Evolutionary conservation across 2,113 vertebrate species (phyloP), one percentile per base, ranked within the genome.

Genomic region (Pseudolaguvia tuberculata): DNA sequence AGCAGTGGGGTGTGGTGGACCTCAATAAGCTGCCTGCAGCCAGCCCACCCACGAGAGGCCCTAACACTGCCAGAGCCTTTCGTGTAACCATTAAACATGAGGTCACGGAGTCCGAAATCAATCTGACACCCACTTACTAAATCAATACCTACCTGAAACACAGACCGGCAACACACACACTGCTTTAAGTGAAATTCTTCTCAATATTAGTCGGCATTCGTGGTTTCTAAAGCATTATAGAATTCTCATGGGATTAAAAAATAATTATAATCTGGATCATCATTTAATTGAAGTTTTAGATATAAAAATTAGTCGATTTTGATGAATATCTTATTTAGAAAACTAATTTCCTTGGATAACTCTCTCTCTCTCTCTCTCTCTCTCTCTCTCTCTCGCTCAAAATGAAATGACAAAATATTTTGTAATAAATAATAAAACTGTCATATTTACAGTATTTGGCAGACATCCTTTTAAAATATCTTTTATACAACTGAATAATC

Each of bases 31-130:
- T 71, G 71, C 78, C 77, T 70, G 75, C 58, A 53, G 42, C 59
- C 66, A 69, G 83, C 78, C 83, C 83, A 84, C 83, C 83, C 81
- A 39, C 18, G 72, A 84, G 80, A 80, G 57, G 72, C 62, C 75
- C 65, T 73, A 42, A 72, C 58, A 65, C 73, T 68, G 23, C 69
- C 77, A 81, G 79, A 79, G 70, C 55, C 45, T 68, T 69, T 74
- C 56, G 67, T 77, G 74, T 72, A 69, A 68, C 75, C 75, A 77
- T 81, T 84, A 84, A 84, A 82, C 74, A 76, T 27, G 71, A 63
- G 79, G 69, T 79, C 79, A 73, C 57, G 39, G 67, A 50, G 65
- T 75, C 61, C 66, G 65, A 78, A 72, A 83, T 83, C 73, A 79
- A 73, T 80, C 80, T 74, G 66, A 61, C 78, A 70, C 53, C 80